Evolutionary conservation across 2,797 vertebrate species (phyloP).

Genomic region (Cirrhinus molitorella): DNA sequence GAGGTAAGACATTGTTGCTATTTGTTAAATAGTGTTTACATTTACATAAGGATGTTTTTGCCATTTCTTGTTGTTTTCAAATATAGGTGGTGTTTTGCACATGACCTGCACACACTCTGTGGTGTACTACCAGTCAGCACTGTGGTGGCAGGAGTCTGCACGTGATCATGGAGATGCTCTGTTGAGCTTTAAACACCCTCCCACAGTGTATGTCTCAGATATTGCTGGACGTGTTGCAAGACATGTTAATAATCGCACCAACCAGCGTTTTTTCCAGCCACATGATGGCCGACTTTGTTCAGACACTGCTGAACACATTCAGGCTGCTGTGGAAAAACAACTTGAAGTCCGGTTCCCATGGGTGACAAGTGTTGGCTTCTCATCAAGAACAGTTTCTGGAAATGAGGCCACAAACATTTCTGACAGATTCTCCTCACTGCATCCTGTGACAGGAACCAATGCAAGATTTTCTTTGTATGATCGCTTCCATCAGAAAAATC

Average conservation of each 20-base stretch:
- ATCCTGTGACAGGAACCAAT: conserved; percentile 19
- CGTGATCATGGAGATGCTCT: conserved; percentile 32
- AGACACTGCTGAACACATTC: neutral
- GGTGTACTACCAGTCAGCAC: conserved; percentile 42
- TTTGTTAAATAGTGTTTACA: neutral
- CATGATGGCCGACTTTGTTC: neutral
- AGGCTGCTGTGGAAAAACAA: neutral
- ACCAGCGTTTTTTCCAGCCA: conserved; percentile 39
- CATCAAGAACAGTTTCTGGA: neutral
- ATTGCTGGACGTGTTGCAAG: conserved; percentile 50
- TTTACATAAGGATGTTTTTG: neutral
- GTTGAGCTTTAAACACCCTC: conserved; percentile 37
- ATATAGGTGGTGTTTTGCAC: conserved; percentile 40
- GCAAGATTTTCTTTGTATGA: conserved; percentile 16
- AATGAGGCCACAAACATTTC: neutral
- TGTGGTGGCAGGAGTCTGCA: neutral
- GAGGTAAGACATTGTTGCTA: neutral
- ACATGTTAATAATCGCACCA: conserved; percentile 46
- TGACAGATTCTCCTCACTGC: neutral
- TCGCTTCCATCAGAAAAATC: conserved; percentile 36
- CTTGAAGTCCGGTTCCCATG: conserved; percentile 10
- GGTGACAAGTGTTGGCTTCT: neutral
- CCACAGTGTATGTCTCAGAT: conserved; percentile 39
- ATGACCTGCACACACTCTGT: conserved; percentile 21
- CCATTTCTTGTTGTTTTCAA: neutral